phyloP scores from a whole-genome alignment of 2,797 vertebrate species.

The Schizothorax lantsangensis region DNA sequence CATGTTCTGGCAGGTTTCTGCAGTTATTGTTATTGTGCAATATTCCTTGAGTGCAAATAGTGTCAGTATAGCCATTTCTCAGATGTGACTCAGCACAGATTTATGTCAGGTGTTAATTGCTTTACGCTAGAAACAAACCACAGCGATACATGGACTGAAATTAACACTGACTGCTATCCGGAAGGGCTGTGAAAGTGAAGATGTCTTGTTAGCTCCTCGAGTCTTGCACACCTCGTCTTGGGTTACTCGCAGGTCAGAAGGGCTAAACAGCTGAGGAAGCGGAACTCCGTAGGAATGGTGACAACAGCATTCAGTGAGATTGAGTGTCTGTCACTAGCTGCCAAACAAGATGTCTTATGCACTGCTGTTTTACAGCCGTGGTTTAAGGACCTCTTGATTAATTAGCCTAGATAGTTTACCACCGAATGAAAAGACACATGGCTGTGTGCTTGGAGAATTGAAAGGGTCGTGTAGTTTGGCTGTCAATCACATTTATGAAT shows the following conservation, averaged over 20 bases:
- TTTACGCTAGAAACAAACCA: background rate
- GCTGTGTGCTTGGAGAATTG: constrained; percentile 33
- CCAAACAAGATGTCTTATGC: constrained; percentile 68
- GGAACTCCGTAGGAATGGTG: constrained; percentile 75
- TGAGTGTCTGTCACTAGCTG: constrained; percentile 71
- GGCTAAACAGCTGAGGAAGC: constrained; percentile 74
- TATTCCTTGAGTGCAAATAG: background rate
- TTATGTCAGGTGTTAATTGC: constrained; percentile 23
- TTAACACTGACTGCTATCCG: background rate
- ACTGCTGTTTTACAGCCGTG: constrained; percentile 51
- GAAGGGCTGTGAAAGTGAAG: constrained; percentile 21
- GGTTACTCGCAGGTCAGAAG: constrained; percentile 66
- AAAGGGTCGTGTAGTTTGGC: background rate
- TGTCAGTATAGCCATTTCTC: background rate
- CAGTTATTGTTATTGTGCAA: constrained; percentile 2
- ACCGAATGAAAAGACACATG: background rate
- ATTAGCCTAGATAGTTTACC: background rate
- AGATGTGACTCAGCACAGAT: background rate
- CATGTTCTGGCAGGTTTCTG: constrained; percentile 15
- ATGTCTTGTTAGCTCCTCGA: constrained; percentile 42
- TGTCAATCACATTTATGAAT: background rate
- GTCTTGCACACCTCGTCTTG: constrained; percentile 57
- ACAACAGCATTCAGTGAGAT: constrained; percentile 72
- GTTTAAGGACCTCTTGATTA: constrained; percentile 57
- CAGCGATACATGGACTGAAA: background rate